Base-by-base conservation (phyloP, 2,888 invertebrate genomes). In the Pocota personata region DNA sequence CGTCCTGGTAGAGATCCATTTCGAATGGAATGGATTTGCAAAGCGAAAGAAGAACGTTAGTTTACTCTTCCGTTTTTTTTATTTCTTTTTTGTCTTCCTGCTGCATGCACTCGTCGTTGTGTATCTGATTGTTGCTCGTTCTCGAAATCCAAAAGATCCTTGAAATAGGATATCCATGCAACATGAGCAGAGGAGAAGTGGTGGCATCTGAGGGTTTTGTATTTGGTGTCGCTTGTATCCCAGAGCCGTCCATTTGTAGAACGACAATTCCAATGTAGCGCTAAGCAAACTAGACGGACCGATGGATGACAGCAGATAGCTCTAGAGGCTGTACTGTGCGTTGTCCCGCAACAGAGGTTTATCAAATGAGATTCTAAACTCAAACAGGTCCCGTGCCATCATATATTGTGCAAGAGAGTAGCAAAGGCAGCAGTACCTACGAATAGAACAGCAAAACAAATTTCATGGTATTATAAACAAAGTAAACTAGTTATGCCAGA, bases 401-500 rank as follows among this genome's bases (percentile, higher is more conserved):
- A 46, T 77, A 30, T 30, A 77, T 67, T 37, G 43, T 32, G 27
- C n/a, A 32, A 19, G 14, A 40, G 64, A 19, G 16, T 12, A 12
- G 7, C 12, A 43, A 7, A 24, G 46, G 12, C 35, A 67, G 43
- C 58, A 52, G 64, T 67, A 57, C 71, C 2, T 24, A 24, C 24
- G 48, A 46, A 16, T 50, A 43, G 27, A 72, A 86, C 72, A 82
- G 86, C 76, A 82, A 76, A 86, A 86, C 80, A 86, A 86, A 86
- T 86, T 86, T 86, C 86, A 86, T 77, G 86, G 86, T 82, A 77
- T 82, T 82, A 76, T 86, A 82, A 77, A 58, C 82, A 86, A 67
- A 77, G 80, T 82, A 82, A 86, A 86, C 82, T 58, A 62, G 82
- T 82, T 60, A 40, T 67, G 40, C 19, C 60, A 52, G 67, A 32